Base-by-base conservation (phyloP, 1,140 invertebrate species). In the Ceratina australensis region DNA sequence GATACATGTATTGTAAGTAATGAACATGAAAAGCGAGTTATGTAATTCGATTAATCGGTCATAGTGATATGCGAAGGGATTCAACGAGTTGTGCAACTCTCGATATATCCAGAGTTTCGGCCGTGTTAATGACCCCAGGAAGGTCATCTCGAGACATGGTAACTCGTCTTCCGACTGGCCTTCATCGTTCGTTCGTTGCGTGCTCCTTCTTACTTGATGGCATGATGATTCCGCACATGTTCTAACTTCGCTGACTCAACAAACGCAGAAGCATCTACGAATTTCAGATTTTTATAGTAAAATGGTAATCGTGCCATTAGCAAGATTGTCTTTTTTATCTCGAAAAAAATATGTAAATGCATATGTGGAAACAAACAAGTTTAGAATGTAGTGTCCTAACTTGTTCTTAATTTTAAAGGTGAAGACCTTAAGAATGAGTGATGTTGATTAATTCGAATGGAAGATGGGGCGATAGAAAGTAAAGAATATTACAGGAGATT, bases 51-150 rank as follows among this genome's bases (percentile, higher is more conserved):
- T 2, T 54, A 54, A 54, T 54, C n/a, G 33, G 33, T 54, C 52
- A n/a, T 54, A 54, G 52, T 54, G n/a, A 54, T 54, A 28, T 56
- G n/a, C 20, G 33, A 8, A 33, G 28, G 33, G 33, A 42, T 42
- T 42, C 33, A 42, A 7, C 5, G 33, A 42, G 33, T 42, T 42
- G 3, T 42, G 33, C 8, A 42, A 42, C 20, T n/a, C n/a, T 8
- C 54, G 54, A 5, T 56, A 18, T 28, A 28, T 69, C 28, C 33
- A n/a, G 18, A 33, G 28, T 1, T 57, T 24, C 12, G n/a, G 33
- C 50, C 67, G 16, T 59, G 67, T 49, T 71, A 57, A 59, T 71
- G 67, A 71, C 67, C 67, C 8, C 47, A 3, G 24, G 10, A 12
- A 2, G 7, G 33, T 15, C 13, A 2, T 26, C 2, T n/a, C 33